phyloP scores from a whole-genome alignment of 2,888 invertebrate species.

The Stictocephala bisonia region DNA sequence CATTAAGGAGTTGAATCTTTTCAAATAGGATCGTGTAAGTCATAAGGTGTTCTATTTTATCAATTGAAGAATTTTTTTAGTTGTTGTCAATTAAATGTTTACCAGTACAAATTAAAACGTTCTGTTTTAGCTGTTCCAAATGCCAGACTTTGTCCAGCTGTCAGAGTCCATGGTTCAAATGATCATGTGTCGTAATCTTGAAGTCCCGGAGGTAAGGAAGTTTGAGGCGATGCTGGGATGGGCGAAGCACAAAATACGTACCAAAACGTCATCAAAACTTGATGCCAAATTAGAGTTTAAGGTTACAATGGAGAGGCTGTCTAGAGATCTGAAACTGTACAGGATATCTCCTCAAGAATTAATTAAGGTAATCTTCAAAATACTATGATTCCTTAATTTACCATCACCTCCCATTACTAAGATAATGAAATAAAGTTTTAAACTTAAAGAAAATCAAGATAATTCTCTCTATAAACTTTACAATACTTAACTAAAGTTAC shows the following conservation, averaged over 20 bases:
- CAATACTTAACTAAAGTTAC: too few species aligned
- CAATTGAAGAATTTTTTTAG: neutral
- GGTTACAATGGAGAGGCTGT: conserved; percentile 92
- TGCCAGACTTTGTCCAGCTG: conserved; percentile 84
- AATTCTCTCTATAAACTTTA: too few species aligned
- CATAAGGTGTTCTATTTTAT: too few species aligned
- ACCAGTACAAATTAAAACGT: neutral
- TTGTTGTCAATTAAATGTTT: neutral
- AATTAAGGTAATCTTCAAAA: conserved; percentile 90
- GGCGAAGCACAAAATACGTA: conserved; percentile 86
- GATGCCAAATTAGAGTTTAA: conserved; percentile 91
- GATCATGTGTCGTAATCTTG: conserved; percentile 77
- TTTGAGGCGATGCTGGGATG: conserved; percentile 94
- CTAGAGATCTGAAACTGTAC: conserved; percentile 88
- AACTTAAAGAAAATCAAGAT: too few species aligned
- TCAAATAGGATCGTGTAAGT: too few species aligned
- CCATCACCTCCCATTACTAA: too few species aligned
- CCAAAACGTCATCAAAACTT: conserved; percentile 78
- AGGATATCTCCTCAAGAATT: conserved; percentile 93
- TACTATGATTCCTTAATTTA: conserved; percentile 91
- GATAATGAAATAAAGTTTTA: too few species aligned
- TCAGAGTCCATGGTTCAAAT: conserved; percentile 88
- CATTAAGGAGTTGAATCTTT: too few species aligned
- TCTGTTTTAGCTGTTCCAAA: conserved; percentile 74
- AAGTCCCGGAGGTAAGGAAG: conserved; percentile 89